A percentile compares a stretch with the other conserved stretches of the same genome.
Conservation (phyloP, 2,113 vertebrate species). For the Gymnobelideus leadbeateri region DNA sequence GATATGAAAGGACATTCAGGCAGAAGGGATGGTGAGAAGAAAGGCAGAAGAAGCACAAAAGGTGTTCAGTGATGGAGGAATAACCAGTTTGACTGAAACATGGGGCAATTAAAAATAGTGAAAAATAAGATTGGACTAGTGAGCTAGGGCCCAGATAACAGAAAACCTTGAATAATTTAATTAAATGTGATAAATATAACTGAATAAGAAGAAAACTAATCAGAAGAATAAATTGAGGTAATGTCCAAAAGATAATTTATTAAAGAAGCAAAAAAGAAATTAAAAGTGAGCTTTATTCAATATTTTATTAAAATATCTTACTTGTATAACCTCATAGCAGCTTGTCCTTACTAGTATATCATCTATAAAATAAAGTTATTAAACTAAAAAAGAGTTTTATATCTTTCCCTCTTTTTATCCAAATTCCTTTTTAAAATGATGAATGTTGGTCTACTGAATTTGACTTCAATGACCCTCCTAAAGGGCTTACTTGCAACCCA, state of each 20-base stretch:
- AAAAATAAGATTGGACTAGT: background rate
- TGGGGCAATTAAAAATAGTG: background rate
- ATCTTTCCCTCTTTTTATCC: background rate
- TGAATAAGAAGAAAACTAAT: slow-evolving; percentile 35
- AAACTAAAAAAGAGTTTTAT: slow-evolving; percentile 7
- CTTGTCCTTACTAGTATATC: slow-evolving; percentile 8
- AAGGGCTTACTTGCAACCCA: background rate
- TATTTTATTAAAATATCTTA: slow-evolving; percentile 45
- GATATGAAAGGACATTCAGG: background rate
- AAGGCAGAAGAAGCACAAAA: background rate
- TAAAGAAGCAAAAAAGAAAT: slow-evolving; percentile 59
- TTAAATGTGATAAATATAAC: slow-evolving; percentile 50
- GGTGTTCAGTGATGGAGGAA: background rate
- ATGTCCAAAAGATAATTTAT: slow-evolving; percentile 16
- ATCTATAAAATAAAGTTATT: slow-evolving; percentile 24
- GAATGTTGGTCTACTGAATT: slow-evolving; percentile 11
- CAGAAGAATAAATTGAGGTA: slow-evolving; percentile 41
- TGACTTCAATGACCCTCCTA: background rate
- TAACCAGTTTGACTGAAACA: background rate
- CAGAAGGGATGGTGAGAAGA: background rate
- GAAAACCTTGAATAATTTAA: slow-evolving; percentile 46
- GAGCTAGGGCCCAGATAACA: background rate
- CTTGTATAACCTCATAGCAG: slow-evolving; percentile 37
- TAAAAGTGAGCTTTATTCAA: slow-evolving; percentile 60
- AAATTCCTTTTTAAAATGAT: slow-evolving; percentile 28